Base-by-base conservation (phyloP, 2,113 vertebrate genomes). In the Daubentonia madagascariensis region DNA sequence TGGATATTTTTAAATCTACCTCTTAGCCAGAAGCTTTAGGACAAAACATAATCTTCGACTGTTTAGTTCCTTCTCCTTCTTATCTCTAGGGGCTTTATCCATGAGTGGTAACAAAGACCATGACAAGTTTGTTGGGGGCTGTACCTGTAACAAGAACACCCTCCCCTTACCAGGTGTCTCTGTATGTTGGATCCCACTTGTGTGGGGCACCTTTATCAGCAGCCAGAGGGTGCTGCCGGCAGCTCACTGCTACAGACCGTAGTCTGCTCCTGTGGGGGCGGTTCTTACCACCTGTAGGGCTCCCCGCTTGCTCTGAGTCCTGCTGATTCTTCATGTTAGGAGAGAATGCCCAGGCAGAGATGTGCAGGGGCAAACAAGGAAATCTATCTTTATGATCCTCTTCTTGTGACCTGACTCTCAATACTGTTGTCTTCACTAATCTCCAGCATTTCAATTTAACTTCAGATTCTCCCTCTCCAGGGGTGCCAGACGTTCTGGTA, bases 201-300 rank as follows among this genome's bases (percentile, higher is more conserved):
- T 99, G 98, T 43, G 98, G 98, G 98, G 37, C 2, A 97, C 94
- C 57, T 9, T 99, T 40, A 98, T 92, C 1, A 80, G 30, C 98
- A 98, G 96, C 96, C 97, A 95, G 73, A 99, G 99, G 99, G 99
- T 98, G 59, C 95, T 99, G 89, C 99, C 98, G 93, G 98, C 99
- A 95, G 98, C 98, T 98, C 99, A 99, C 96, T 99, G 98, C 97
- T 99, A 98, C 97, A 93, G 98, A 93, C 97, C 98, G 98, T 98
- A 98, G 99, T 95, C 17, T 13, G 37, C n/a, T 30, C 32, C 59
- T 32, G 11, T 17, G 5, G 17, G 37, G 17, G 50, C 37, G 32
- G 18, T 43, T 10, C 35, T 23, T 13, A 43, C 37, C 37, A 30
- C 37, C 10, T 43, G 35, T 5, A 52, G 5, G 28, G 28, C 23